Evolutionary conservation across 2,797 vertebrate species (phyloP), one percentile per base, ranked within the genome.

Genomic region (Erethizon dorsatum): DNA sequence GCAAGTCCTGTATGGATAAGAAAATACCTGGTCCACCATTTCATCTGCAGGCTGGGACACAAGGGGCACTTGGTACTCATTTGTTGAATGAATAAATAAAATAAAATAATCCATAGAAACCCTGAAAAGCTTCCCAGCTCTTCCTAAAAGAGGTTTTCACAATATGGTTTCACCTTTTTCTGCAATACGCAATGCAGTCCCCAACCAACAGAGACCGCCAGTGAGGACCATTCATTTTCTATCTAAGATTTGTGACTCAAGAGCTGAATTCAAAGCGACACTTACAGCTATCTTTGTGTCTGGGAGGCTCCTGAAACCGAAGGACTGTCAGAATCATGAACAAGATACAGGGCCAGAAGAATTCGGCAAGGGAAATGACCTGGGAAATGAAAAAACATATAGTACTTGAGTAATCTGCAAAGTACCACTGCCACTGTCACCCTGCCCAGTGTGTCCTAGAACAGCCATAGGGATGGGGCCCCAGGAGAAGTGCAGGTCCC

Each of bases 301-400:
- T 98, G 15, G 98, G 98, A 24, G 98, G 97, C 47, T 99, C 98
- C 89, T 99, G 98, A 73, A 98, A 97, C 47, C 98, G 98, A 31
- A 98, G 91, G 3, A 97, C 97, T 13, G 95, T 97, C 94, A 99
- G 97, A 94, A 98, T 98, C 91, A 98, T 59, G 93, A 99, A 98
- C 83, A 99, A 98, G 9, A 95, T 91, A 17, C 98, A 98, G 1
- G 98, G 98, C 99, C 98, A 99, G 89, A 98, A 87, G 88, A 99
- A 95, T 87, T 99, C 99, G 17, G 98, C 94, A 0, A 99, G 96
- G 85, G 97, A 98, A 2, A 99, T 97, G 3, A 98, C 94, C 99
- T 99, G 96, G 41, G 90, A 83, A 96, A 56, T 6, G 1, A 0
- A 37, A 37, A 20, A 45, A 26, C 33, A 15, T 24, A 73, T 0